phyloP scores from a whole-genome alignment of 2,888 invertebrate genomes.

The Athrips mouffetella region DNA sequence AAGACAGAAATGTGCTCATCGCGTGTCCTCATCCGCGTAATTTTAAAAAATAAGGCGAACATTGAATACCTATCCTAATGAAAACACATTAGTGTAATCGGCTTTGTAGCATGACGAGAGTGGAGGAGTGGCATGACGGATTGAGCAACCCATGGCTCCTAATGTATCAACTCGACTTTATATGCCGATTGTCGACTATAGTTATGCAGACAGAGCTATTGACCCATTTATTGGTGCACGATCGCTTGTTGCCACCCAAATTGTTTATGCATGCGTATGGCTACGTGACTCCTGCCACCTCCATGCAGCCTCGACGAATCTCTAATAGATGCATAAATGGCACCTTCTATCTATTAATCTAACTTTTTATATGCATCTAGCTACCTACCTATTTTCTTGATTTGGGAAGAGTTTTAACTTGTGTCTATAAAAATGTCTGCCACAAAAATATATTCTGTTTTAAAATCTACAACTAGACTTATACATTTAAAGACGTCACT shows the following conservation, averaged over 20 bases:
- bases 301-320: constrained; percentile 55
- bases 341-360: constrained; percentile 1
- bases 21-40: constrained; percentile 1
- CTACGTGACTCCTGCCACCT: constrained; percentile 45
- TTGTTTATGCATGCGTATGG: constrained; percentile 69
- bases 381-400: not conserved
- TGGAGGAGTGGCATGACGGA: constrained; percentile 14
- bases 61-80: constrained; percentile 9
- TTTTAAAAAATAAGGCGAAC: constrained; percentile 7
- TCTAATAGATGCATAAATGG: constrained; percentile 40
- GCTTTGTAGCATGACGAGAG: constrained; percentile 6
- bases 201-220: constrained; percentile 48
- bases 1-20: constrained; percentile 10
- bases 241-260: constrained; percentile 51
- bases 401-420: not conserved
- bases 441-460: too few species aligned
- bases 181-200: constrained; percentile 25
- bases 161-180: constrained; percentile 24
- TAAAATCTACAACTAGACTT: too few species aligned
- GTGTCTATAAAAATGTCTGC: not conserved
- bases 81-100: constrained; percentile 9
- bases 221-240: constrained; percentile 68
- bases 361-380: not conserved
- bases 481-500: too few species aligned
- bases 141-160: constrained; percentile 20